Evolutionary conservation across 2,888 invertebrate genomes (phyloP).

Genomic region (Rutpela maculata): DNA sequence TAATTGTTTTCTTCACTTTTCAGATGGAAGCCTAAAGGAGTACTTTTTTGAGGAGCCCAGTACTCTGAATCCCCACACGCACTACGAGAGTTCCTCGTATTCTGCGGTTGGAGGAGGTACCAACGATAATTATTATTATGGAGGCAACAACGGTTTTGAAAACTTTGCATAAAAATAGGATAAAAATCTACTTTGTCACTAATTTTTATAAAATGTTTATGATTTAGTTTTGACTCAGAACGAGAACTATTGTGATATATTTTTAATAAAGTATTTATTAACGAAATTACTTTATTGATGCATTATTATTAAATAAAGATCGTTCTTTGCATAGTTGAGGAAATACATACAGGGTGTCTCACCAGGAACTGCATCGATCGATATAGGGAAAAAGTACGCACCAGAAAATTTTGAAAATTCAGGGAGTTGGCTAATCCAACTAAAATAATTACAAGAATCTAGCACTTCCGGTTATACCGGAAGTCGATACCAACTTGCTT

Average conservation of each 20-base stretch:
- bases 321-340: too few relatives aligned
- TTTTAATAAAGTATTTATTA: constrained; percentile 8
- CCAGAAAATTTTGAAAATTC: too few relatives aligned
- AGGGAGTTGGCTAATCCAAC: too few relatives aligned
- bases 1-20: constrained; percentile 35
- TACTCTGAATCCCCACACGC: constrained; percentile 50
- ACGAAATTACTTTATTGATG: not conserved
- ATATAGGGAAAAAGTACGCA: too few relatives aligned
- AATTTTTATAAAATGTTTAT: constrained; percentile 7
- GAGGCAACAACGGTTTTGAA: constrained; percentile 26
- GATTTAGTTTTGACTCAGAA: not conserved
- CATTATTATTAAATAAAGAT: too few relatives aligned
- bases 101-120: constrained; percentile 42
- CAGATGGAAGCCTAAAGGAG: constrained; percentile 56
- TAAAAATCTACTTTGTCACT: not conserved
- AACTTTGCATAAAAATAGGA: constrained; percentile 1
- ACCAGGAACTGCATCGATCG: too few relatives aligned
- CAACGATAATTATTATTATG: constrained; percentile 14
- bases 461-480: too few relatives aligned
- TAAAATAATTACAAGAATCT: too few relatives aligned
- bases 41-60: constrained; percentile 57
- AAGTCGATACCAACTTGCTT: too few relatives aligned
- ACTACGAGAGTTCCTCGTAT: constrained; percentile 50
- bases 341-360: too few relatives aligned
- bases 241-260: not conserved